These are phyloP conservation scores for Echinometra lucunter DNA, from an alignment of 53 echinoderm and acorn worm genomes.

Conservation along the genomic window DNA sequence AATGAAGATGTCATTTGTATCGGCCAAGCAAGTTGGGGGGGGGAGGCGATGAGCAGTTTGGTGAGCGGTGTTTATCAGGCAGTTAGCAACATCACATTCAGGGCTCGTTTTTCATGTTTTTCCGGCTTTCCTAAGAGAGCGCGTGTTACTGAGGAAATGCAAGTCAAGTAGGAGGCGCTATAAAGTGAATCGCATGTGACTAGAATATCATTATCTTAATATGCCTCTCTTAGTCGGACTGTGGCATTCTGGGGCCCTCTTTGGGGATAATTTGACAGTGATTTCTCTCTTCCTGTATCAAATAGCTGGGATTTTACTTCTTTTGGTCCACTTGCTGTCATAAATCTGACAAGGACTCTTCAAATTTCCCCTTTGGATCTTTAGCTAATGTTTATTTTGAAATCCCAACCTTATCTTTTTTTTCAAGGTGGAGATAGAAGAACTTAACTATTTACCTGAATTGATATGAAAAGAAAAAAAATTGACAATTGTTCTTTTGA, in stretches of 20 bases:
- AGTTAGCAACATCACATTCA: background rate
- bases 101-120: conserved; percentile 41
- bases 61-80: background rate
- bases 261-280: background rate
- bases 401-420: background rate
- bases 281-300: background rate
- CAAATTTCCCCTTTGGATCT: background rate
- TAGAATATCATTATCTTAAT: conserved; percentile 51
- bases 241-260: background rate
- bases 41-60: no score
- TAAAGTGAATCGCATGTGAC: conserved; percentile 51
- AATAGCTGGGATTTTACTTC: background rate
- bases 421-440: no score
- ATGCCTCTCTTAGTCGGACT: conserved; percentile 5
- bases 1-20: background rate
- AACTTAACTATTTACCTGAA: no score
- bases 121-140: background rate
- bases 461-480: no score
- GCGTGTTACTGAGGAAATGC: conserved; percentile 13
- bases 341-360: background rate
- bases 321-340: background rate
- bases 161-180: conserved; percentile 42
- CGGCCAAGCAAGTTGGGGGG: background rate
- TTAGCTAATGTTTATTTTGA: background rate
- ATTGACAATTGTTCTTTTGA: no score